Conservation (phyloP, 2,888 invertebrate species). For the Amitus sp. region DNA sequence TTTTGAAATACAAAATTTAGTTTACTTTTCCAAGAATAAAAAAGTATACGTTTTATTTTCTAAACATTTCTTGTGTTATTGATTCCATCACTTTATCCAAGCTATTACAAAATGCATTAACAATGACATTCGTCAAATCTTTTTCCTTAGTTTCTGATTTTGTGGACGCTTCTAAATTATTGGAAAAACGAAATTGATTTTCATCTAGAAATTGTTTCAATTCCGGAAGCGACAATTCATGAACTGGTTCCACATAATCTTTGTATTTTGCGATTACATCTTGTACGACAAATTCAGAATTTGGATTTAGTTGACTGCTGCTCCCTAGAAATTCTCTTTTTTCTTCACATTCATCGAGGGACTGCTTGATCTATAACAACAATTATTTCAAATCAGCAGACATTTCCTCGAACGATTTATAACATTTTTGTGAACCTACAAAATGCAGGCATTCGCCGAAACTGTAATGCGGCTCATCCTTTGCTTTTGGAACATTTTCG, state of each 20-base stretch:
- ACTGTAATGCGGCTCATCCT: conserved; percentile 39
- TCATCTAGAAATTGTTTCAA: conserved; percentile 14
- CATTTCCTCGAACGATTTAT: neutral
- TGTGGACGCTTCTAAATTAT: neutral
- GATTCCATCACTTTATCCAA: conserved; percentile 65
- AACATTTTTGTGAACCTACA: conserved; percentile 43
- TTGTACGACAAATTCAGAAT: conserved; percentile 5
- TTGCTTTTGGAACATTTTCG: conserved; percentile 37
- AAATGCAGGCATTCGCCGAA: conserved; percentile 45
- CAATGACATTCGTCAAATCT: conserved; percentile 61
- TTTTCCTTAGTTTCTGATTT: neutral
- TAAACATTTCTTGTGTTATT: neutral
- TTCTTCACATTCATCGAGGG: conserved; percentile 45
- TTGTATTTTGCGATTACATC: conserved; percentile 13
- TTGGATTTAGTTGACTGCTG: neutral
- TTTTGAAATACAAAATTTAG: no score
- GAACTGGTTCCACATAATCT: conserved; percentile 10
- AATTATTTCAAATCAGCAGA: neutral
- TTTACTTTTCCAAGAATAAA: no score
- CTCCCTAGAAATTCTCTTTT: neutral
- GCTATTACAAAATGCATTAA: conserved; percentile 76
- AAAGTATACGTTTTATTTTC: neutral
- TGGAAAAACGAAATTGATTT: conserved; percentile 17
- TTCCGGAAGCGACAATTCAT: conserved; percentile 13
- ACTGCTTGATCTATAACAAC: conserved; percentile 47